Evolutionary conservation across 2,797 vertebrate genomes (phyloP).

Genomic region (Chloroceryle inda): DNA sequence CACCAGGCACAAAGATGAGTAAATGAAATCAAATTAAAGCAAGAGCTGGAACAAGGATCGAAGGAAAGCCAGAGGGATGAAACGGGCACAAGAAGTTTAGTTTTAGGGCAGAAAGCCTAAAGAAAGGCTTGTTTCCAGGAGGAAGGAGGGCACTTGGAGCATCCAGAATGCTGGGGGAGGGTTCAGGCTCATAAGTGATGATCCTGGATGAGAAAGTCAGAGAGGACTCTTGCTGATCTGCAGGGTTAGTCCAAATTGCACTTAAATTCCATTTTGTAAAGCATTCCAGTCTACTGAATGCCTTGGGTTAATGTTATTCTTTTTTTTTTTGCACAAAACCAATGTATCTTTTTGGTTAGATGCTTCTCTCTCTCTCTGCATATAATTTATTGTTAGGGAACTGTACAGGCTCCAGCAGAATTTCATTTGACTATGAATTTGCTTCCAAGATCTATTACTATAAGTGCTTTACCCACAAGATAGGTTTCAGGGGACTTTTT

Average conservation of each 20-base stretch:
- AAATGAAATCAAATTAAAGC: not conserved
- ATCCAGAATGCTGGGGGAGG: accelerated
- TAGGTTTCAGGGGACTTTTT: not conserved
- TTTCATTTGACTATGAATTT: not conserved
- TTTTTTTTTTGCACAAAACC: not conserved
- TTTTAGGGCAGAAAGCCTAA: not conserved
- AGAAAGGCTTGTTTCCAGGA: not conserved
- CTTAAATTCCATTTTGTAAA: not conserved
- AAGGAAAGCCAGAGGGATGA: not conserved
- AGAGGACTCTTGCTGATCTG: not conserved
- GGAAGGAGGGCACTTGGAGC: not conserved
- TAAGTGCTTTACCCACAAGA: accelerated
- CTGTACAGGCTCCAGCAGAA: not conserved
- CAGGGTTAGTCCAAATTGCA: not conserved
- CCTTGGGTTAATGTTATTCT: accelerated
- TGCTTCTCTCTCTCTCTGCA: accelerated
- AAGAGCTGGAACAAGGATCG: not conserved
- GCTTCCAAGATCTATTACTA: not conserved
- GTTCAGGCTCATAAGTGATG: not conserved
- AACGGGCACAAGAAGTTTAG: accelerated
- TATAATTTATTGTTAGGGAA: not conserved
- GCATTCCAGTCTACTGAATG: not conserved
- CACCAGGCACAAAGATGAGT: not conserved
- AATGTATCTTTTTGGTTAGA: not conserved
- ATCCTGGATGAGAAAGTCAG: not conserved